Conservation (phyloP, 2,113 vertebrate species). For the Odobenus rosmarus region DNA sequence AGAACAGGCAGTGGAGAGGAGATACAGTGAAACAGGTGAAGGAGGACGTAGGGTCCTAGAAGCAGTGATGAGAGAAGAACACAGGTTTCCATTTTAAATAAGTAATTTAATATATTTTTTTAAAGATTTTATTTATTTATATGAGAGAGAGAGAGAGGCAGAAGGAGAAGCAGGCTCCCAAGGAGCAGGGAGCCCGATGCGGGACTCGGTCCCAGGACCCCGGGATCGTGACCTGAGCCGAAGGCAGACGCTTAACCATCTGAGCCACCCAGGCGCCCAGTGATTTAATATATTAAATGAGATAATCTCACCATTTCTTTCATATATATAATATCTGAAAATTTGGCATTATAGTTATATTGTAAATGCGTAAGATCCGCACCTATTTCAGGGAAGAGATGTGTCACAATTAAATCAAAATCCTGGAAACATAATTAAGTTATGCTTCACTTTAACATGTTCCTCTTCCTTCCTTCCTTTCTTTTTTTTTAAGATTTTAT, state of each 20-base stretch:
- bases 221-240: too few relatives aligned
- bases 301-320: background rate
- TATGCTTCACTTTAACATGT: background rate
- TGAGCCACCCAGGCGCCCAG: background rate
- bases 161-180: too few relatives aligned
- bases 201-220: too few relatives aligned
- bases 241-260: too few relatives aligned
- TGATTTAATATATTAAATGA: background rate
- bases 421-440: background rate
- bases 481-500: background rate
- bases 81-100: background rate
- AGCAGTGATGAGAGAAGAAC: background rate
- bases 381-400: background rate
- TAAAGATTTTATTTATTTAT: too few relatives aligned
- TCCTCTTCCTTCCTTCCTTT: background rate
- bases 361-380: background rate
- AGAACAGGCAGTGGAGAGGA: background rate
- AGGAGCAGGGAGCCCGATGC: too few relatives aligned
- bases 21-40: background rate
- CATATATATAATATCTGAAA: background rate
- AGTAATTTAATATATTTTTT: background rate
- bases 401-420: background rate
- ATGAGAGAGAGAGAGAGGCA: too few relatives aligned
- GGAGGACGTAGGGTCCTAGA: too few relatives aligned
- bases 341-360: background rate